Percentiles rank a stretch among this genome's conserved stretches.
phyloP scores from a whole-genome alignment of 2,113 vertebrate genomes.

The Sorex fumeus region DNA sequence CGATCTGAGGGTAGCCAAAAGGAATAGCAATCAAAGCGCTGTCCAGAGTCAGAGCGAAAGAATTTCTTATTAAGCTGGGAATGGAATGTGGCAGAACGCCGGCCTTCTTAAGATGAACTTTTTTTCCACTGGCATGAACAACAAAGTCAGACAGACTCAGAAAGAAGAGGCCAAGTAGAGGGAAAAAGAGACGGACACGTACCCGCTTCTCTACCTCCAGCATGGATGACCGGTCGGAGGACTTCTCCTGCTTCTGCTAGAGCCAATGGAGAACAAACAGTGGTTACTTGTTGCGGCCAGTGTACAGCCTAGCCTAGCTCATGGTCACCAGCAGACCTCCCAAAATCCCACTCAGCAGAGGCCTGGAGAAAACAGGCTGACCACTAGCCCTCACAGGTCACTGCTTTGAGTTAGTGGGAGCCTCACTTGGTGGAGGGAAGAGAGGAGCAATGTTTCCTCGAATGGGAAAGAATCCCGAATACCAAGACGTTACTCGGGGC shows the following conservation, averaged over 20 bases:
- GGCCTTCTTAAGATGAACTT: conserved; percentile 76
- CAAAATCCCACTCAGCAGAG: neutral
- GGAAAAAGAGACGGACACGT: conserved; percentile 76
- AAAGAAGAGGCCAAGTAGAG: neutral
- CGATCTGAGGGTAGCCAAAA: conserved; percentile 45
- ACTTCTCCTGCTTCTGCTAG: conserved; percentile 94
- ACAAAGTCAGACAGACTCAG: conserved; percentile 61
- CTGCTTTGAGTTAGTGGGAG: too few relatives aligned
- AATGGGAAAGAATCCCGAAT: neutral
- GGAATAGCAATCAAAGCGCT: conserved; percentile 75
- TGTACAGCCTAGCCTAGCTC: neutral
- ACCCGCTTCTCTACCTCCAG: conserved; percentile 97
- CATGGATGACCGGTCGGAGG: conserved; percentile 93
- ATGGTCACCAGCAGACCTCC: neutral
- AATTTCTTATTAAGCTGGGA: conserved; percentile 64
- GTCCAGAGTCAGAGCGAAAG: conserved; percentile 58
- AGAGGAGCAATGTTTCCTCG: neutral
- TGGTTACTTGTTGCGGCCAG: conserved; percentile 46
- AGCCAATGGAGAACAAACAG: conserved; percentile 79
- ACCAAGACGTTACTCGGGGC: neutral
- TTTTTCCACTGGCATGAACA: conserved; percentile 65
- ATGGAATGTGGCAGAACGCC: conserved; percentile 56
- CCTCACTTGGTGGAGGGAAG: neutral
- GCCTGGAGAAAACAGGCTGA: neutral
- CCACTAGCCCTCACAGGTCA: neutral